A percentile compares a stretch with the other conserved stretches of the same genome.
Evolutionary conservation across 2,113 vertebrate species (phyloP).

Genomic region (Psephotus haematonotus): DNA sequence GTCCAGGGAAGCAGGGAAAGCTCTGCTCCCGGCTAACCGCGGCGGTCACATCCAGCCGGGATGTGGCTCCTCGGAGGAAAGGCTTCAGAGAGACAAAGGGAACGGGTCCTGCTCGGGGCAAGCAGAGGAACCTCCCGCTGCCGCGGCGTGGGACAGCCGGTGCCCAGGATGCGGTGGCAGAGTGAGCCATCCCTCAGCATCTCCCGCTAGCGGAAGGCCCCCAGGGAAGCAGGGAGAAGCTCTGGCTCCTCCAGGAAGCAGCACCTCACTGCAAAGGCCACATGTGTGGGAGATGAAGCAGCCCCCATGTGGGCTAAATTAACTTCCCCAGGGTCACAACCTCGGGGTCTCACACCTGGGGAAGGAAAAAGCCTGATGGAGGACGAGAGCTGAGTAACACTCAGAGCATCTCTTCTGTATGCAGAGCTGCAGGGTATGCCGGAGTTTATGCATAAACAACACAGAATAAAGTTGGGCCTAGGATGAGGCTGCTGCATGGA

Average conservation of each 20-base stretch:
- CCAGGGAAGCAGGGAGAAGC: neutral
- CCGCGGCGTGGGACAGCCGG: too few relatives aligned
- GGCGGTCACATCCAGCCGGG: neutral
- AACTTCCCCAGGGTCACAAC: slow-evolving; percentile 15
- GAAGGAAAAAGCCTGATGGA: neutral
- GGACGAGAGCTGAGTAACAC: neutral
- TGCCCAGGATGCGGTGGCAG: neutral
- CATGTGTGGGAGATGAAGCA: neutral
- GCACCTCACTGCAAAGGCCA: neutral
- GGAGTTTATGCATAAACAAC: neutral
- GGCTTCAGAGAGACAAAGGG: neutral
- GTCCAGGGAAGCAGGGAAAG: neutral
- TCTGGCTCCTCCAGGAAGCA: neutral
- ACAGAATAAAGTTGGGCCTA: slow-evolving; percentile 18
- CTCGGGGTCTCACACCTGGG: neutral
- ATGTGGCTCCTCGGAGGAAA: neutral
- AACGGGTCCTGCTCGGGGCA: neutral
- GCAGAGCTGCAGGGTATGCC: neutral
- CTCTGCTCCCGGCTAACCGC: neutral
- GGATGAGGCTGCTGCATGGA: neutral
- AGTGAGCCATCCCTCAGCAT: neutral
- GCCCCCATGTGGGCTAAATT: neutral
- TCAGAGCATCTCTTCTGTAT: neutral
- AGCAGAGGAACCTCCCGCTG: neutral
- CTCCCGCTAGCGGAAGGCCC: neutral